These are phyloP conservation scores for Drusus annulatus DNA, from an alignment of 1,140 invertebrate species.

Conservation along the genomic window DNA sequence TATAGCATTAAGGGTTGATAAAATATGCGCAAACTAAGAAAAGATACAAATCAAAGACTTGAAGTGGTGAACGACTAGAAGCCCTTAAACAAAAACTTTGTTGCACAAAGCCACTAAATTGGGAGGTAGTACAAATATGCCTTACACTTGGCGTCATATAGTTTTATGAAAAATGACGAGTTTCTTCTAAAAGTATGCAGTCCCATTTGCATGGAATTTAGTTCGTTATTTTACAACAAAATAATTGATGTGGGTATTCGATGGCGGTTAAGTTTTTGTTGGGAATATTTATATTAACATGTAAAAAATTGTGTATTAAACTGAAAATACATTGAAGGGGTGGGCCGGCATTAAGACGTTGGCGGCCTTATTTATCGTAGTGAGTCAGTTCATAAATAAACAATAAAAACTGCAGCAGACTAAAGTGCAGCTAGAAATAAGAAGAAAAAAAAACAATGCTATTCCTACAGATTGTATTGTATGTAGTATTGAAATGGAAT, in stretches of 20 bases:
- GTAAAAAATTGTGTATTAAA: too few relatives aligned
- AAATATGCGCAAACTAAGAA: background rate
- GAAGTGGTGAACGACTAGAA: background rate
- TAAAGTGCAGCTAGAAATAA: too few relatives aligned
- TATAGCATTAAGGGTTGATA: background rate
- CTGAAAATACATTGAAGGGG: too few relatives aligned
- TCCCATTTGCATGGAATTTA: constrained; percentile 12
- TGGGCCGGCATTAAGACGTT: too few relatives aligned
- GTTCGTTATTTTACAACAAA: background rate
- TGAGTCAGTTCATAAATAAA: too few relatives aligned
- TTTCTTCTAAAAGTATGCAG: background rate
- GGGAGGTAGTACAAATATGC: background rate
- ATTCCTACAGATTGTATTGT: too few relatives aligned
- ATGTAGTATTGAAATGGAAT: too few relatives aligned
- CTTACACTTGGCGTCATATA: background rate
- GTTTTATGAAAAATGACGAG: background rate
- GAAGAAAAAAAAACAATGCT: too few relatives aligned
- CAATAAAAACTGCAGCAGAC: too few relatives aligned
- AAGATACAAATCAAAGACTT: background rate
- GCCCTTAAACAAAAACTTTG: background rate
- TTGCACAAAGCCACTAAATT: background rate
- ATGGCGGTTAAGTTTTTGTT: background rate
- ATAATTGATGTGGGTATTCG: constrained; percentile 13
- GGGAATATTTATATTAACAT: background rate
- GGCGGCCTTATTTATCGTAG: too few relatives aligned